phyloP scores from a whole-genome alignment of 2,113 vertebrate genomes.

The Psettodes erumei region DNA sequence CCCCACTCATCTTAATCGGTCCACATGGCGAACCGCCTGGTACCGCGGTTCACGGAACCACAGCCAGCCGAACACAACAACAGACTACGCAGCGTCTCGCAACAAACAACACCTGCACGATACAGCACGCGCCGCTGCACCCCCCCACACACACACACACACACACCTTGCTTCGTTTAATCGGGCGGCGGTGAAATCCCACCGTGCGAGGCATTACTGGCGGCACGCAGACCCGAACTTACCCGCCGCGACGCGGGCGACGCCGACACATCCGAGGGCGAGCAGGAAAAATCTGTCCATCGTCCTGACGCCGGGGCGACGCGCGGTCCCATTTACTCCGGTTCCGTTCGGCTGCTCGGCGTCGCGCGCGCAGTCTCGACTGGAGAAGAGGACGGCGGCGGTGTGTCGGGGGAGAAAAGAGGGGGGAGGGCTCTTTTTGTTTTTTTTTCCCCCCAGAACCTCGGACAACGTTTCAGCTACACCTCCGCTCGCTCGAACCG shows the following conservation, averaged over 20 bases:
- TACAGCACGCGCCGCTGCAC: conserved; percentile 23
- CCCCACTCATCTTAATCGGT: not conserved
- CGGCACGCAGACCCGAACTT: conserved; percentile 71
- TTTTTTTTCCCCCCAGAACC: too few relatives aligned
- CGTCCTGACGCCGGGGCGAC: conserved; percentile 65
- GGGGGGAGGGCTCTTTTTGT: conserved; percentile 10
- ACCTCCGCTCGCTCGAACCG: conserved; percentile 39
- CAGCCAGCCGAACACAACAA: conserved; percentile 20
- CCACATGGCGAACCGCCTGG: conserved; percentile 2
- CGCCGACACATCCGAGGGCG: conserved; percentile 77
- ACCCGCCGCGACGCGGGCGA: conserved; percentile 79
- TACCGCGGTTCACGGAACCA: conserved; percentile 16
- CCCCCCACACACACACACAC: not conserved
- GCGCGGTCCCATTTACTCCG: conserved; percentile 77
- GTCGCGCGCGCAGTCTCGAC: conserved; percentile 59
- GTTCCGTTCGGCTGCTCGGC: conserved; percentile 55
- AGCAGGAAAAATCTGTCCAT: conserved; percentile 81
- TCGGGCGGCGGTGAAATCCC: conserved; percentile 7
- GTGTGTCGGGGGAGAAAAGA: not conserved
- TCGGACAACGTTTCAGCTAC: conserved; percentile 57
- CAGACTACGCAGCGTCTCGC: conserved; percentile 33
- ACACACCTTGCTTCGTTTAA: not conserved
- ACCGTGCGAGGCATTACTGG: not conserved
- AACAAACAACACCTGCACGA: not conserved
- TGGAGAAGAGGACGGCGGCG: conserved; percentile 8